Evolutionary conservation across 2,888 invertebrate species (phyloP), one percentile per base, ranked within the genome.

Genomic region (Scaptomyza parva): DNA sequence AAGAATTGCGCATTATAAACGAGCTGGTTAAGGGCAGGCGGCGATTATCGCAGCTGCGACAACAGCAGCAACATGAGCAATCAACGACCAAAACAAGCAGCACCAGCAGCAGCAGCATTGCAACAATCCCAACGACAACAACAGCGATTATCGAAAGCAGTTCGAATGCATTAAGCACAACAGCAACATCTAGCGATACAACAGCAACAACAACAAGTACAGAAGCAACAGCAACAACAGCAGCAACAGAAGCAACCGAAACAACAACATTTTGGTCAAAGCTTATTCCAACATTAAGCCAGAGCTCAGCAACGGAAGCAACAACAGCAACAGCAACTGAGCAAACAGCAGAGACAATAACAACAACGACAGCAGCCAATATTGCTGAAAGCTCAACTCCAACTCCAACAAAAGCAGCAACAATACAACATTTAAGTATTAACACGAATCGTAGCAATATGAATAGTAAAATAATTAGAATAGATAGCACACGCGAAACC

Each of bases 1-100:
- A 86, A 63, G 91, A 90, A 69, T 65, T 91, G 75, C 86, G 87
- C 60, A 78, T 82, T 62, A 91, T 91, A 75, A 91, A 91, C 64
- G 87, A 87, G 65, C 76, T 91, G 80, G 91, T 91, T 58, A 90
- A 91, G 71, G 78, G 73, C 70, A 88, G 73, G 44, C 74, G 74
- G 30, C 78, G 77, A 48, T 61, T 57, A 41, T 62, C 68, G 62
- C 80, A 67, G 57, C 62, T 53, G 45, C 68, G 65, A 58, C 75
- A 50, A 26, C 81, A 73, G 55, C 63, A 61, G 53, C 51, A 70
- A 24, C 44, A 37, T 17, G 37, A 37, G 9, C 37, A 51, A 30
- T 11, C 55, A 39, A 12, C 35, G 18, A 53, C 22, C 55, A 51
- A 59, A 53, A 48, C 20, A 14, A 51, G 26, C 40, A 14, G 28